Conservation (phyloP, 2,797 vertebrate genomes). For the Babyrousa celebensis region DNA sequence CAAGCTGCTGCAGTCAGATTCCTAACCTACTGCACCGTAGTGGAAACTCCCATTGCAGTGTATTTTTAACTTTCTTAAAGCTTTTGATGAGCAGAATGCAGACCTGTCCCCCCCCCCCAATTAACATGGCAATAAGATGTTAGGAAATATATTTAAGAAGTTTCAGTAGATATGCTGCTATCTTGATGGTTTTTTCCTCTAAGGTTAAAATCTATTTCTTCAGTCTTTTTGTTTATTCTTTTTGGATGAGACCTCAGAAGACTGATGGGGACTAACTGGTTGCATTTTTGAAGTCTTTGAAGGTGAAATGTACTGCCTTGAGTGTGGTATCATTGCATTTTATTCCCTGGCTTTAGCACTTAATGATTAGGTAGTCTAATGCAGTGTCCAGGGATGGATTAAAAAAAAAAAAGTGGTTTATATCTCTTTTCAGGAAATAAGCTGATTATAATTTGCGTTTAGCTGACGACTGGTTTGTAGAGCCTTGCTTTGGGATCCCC, state of each 20-base stretch:
- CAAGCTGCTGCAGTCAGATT: too few species aligned
- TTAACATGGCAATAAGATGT: not conserved
- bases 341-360: not conserved
- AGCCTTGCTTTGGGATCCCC: conserved; percentile 30
- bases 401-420: conserved; percentile 5
- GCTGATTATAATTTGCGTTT: conserved; percentile 45
- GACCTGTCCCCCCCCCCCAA: not conserved
- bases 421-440: conserved; percentile 38
- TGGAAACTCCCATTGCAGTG: not conserved
- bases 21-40: too few species aligned
- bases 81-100: conserved; percentile 24
- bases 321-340: not conserved
- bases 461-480: not conserved
- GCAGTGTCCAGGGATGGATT: not conserved
- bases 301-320: not conserved
- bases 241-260: conserved; percentile 49
- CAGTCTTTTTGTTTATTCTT: conserved; percentile 24
- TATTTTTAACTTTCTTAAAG: conserved; percentile 64
- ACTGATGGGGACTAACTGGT: not conserved
- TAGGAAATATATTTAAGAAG: not conserved
- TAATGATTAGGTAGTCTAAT: not conserved
- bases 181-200: not conserved
- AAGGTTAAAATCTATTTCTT: conserved; percentile 51
- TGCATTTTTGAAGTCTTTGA: conserved; percentile 56
- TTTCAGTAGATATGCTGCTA: conserved; percentile 41